Evolutionary conservation across 2,797 vertebrate species (phyloP), one percentile per base, ranked within the genome.

Genomic region (Siniperca scherzeri): DNA sequence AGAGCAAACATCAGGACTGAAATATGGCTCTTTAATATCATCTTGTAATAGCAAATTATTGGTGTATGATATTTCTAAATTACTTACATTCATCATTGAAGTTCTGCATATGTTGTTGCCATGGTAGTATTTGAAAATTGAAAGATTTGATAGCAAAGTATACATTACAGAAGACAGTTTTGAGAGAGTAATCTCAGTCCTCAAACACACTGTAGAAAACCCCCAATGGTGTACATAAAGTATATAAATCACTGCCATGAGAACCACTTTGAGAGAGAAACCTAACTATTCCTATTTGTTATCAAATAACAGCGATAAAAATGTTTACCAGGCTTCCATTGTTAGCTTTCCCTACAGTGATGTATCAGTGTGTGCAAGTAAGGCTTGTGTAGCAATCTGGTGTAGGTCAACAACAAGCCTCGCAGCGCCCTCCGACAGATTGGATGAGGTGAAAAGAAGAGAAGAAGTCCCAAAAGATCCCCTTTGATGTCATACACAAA

Each of bases 401-500:
- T 70, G 40, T 14, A 36, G 74, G 74, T 77, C 76, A 80, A 61
- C 48, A 61, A 59, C 38, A 50, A 70, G 53, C 65, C 78, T 70
- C 0, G 3, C 71, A 57, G 71, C 19, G 0, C 61, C 64, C 38
- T 52, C 12, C 3, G 2, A 57, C 44, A 73, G 67, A 56, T 44
- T 71, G 75, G 70, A 62, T 48, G 61, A 82, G 48, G 76, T 27
- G 44, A 76, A 69, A 76, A 53, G 40, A 77, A 71, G 42, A 69
- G 2, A 9, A 27, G 68, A 9, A 27, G 68, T 86, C 83, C 84
- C 82, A 16, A 42, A 61, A 82, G 67, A 85, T 40, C 50, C 19
- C 7, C 13, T 85, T 87, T 86, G 60, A 87, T 82, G 30, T 59
- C 33, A 38, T 10, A 75, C 55, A 70, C 57, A 90, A 81, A 81